These are phyloP conservation scores for Cetonia aurata DNA, from an alignment of 2,888 invertebrate species.

Conservation along the genomic window DNA sequence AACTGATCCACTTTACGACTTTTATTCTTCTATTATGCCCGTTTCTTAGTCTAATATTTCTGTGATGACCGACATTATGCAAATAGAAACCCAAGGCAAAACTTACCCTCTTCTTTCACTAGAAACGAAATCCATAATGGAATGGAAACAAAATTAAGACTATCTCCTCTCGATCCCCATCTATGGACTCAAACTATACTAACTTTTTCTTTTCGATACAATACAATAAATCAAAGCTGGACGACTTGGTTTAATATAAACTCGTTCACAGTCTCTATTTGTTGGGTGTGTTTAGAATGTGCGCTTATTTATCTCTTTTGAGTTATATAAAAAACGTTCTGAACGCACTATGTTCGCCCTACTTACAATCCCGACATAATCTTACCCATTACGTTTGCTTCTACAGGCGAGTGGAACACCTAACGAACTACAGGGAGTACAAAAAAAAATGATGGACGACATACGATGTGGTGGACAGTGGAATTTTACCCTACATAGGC, in stretches of 20 bases:
- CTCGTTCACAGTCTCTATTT: not conserved
- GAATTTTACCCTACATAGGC: conserved; percentile 64
- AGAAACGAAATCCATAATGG: conserved; percentile 14
- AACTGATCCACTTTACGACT: conserved; percentile 10
- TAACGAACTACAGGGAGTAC: conserved; percentile 49
- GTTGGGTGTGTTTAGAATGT: conserved; percentile 1
- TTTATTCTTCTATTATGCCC: conserved; percentile 35
- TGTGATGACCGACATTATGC: conserved; percentile 40
- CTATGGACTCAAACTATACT: conserved; percentile 1
- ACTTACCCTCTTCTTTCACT: not conserved
- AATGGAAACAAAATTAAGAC: conserved; percentile 14
- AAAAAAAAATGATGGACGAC: conserved; percentile 56
- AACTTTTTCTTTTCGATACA: conserved; percentile 2
- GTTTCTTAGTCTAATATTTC: conserved; percentile 34
- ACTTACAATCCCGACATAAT: conserved; percentile 16
- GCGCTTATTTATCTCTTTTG: not conserved
- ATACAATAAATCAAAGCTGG: not conserved
- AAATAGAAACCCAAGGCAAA: conserved; percentile 29
- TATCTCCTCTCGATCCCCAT: not conserved
- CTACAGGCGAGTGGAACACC: conserved; percentile 45
- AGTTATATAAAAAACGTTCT: not conserved
- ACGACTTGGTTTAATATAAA: not conserved
- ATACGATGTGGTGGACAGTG: conserved; percentile 67
- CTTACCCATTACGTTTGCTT: conserved; percentile 8
- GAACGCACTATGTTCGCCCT: not conserved